phyloP scores from a whole-genome alignment of 1,140 invertebrate genomes.

The Sipha flava region DNA sequence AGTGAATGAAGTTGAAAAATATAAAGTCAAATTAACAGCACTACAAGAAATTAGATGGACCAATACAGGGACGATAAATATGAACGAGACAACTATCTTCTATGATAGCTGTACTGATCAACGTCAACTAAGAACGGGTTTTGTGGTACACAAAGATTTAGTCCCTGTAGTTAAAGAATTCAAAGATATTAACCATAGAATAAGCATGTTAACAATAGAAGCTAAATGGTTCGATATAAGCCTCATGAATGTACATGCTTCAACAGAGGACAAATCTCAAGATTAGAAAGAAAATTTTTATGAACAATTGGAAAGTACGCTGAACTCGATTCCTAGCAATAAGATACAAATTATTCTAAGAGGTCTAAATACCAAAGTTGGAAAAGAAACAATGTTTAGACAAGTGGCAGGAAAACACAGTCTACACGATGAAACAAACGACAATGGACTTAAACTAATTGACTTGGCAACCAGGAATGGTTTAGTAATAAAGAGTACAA shows the following conservation, averaged over 20 bases:
- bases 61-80: neutral
- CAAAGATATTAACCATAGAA: conserved; percentile 25
- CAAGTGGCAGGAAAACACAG: conserved; percentile 40
- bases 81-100: neutral
- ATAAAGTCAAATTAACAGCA: conserved; percentile 31
- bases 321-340: conserved; percentile 22
- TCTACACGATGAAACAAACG: conserved; percentile 37
- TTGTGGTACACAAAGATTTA: conserved; percentile 18
- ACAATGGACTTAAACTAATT: conserved; percentile 35
- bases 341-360: conserved; percentile 33
- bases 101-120: conserved; percentile 6
- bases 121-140: conserved; percentile 9
- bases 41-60: conserved; percentile 35
- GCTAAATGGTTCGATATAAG: conserved; percentile 23
- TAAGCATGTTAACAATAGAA: conserved; percentile 29
- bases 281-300: conserved; percentile 32
- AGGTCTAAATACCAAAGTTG: conserved; percentile 33
- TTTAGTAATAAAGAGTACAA: neutral
- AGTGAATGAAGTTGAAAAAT: conserved; percentile 31
- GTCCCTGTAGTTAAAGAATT: conserved; percentile 6
- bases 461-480: conserved; percentile 29
- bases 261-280: conserved; percentile 33
- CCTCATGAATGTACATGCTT: conserved; percentile 25
- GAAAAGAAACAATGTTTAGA: conserved; percentile 24
- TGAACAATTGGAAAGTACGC: conserved; percentile 15